A percentile compares a stretch with the other conserved stretches of the same genome.
phyloP scores from a whole-genome alignment of 2,797 vertebrate genomes.

The Cynopterus sphinx region DNA sequence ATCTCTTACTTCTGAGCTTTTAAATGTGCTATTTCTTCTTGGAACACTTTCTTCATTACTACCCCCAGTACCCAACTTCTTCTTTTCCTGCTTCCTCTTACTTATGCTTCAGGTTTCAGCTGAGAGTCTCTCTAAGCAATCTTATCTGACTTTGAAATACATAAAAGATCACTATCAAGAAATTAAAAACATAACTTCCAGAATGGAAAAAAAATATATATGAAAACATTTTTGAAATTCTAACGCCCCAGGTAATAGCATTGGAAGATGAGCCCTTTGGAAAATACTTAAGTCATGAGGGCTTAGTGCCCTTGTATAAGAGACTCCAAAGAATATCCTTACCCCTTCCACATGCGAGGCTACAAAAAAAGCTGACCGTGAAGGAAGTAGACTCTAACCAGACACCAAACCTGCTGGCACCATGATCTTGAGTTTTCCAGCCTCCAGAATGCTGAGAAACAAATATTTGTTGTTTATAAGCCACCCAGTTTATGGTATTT shows the following conservation, averaged over 20 bases:
- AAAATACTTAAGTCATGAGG: not conserved
- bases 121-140: not conserved
- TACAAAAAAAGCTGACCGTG: not conserved
- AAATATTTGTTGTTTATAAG: not conserved
- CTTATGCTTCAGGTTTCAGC: not conserved
- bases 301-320: not conserved
- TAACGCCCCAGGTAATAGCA: not conserved
- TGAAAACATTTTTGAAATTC: not conserved
- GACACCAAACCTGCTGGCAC: not conserved
- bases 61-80: not conserved
- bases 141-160: not conserved
- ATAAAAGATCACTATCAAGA: not conserved
- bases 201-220: not conserved
- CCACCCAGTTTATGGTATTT: not conserved
- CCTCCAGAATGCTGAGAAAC: not conserved
- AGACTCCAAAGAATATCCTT: not conserved
- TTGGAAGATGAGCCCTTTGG: not conserved
- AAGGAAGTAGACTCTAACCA: not conserved
- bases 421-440: not conserved
- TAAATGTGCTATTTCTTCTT: not conserved
- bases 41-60: not conserved
- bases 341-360: not conserved
- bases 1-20: not conserved
- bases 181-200: not conserved
- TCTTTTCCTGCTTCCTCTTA: not conserved